Evolutionary conservation across 2,797 vertebrate genomes (phyloP), one percentile per base, ranked within the genome.

Genomic region (Argentina silus): DNA sequence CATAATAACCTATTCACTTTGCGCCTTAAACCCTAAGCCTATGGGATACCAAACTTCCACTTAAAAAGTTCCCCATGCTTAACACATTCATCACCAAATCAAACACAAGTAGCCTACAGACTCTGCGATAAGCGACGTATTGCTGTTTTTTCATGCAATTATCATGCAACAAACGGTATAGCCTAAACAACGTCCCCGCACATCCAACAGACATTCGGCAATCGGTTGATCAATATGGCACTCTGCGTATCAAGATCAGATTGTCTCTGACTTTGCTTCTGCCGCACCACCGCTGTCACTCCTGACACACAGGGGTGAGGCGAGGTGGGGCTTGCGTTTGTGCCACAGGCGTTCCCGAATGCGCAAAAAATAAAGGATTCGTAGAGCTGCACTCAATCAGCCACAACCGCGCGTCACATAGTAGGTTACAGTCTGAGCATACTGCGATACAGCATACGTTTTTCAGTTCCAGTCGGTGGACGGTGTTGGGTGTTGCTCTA

Each of bases 331-430:
- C 17, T 3, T 42, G 57, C 21, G 11, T 50, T 11, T 55, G 27
- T 63, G 36, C 56, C 55, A 71, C 73, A 43, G 56, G 45, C 27
- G 45, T 56, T 69, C 42, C 59, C 42, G 59, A 44, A 63, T 63
- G 60, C 73, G 73, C 73, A 44, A 74, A 60, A 67, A 50, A 67
- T 17, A 27, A 51, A 36, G 45, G 19, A 67, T 74, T 56, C 44
- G 19, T 21, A n/a, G 55, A 48, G 9, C 43, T 36, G 63, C 63
- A 73, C 53, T 43, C 21, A 17, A 10, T 62, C 45, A 73, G 15
- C 51, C 17, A 53, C 61, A 62, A 51, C 59, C 36, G 69, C 56
- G 44, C 45, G 7, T 48, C 43, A 44, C 19, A 50, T 21, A 19
- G 7, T 12, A 43, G 42, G 19, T 51, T 17, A 14, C 14, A 21